Conservation (phyloP, 2,797 vertebrate genomes). For the Notoglanidium macrostoma region DNA sequence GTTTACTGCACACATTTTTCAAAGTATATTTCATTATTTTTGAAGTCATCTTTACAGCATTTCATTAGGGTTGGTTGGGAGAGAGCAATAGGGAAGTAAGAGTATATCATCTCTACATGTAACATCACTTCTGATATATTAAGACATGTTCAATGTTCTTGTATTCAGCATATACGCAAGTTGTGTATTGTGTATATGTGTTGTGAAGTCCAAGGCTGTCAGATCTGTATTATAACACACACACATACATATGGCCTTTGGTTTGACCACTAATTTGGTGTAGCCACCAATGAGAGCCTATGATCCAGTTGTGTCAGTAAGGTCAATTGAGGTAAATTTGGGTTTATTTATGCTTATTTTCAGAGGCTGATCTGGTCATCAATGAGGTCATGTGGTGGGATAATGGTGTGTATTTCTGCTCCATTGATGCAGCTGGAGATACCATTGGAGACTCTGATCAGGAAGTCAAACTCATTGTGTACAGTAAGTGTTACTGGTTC, state of each 20-base stretch:
- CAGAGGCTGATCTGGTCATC: slow-evolving; percentile 92
- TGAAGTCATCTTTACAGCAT: no score
- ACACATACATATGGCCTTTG: neutral
- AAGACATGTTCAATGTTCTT: no score
- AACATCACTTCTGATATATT: no score
- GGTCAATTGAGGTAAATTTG: neutral
- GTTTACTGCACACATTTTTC: no score
- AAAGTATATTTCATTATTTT: no score
- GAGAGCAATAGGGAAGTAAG: no score
- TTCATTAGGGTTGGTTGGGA: no score
- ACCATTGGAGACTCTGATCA: slow-evolving; percentile 87
- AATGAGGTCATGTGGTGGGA: slow-evolving; percentile 99
- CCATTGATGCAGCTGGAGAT: slow-evolving; percentile 87
- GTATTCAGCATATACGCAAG: no score
- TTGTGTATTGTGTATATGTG: no score
- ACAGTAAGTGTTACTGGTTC: slow-evolving; percentile 76
- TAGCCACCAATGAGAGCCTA: neutral
- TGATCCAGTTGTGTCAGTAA: neutral
- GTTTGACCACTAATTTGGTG: neutral
- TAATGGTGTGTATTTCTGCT: slow-evolving; percentile 91
- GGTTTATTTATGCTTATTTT: neutral
- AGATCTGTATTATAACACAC: no score
- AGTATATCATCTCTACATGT: no score
- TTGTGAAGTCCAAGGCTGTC: no score
- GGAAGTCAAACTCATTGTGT: slow-evolving; percentile 90